Base-by-base conservation (phyloP, 2,888 invertebrate species). In the Mamestra brassicae region DNA sequence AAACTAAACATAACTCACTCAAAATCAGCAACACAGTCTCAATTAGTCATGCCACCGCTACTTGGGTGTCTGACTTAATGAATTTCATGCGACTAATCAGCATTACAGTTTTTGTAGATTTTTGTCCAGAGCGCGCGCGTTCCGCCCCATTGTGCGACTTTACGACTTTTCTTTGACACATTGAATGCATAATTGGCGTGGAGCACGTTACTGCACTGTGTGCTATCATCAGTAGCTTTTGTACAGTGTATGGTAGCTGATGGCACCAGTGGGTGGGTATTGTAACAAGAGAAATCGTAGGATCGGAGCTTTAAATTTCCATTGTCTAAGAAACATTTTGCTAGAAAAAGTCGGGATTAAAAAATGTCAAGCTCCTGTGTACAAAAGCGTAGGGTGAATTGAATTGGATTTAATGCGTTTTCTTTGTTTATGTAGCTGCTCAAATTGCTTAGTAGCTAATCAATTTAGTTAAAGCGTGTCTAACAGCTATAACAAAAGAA, bases 21-120 rank as follows among this genome's bases (percentile, higher is more conserved):
- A 78, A 38, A 68, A 75, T 83, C 85, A 87, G 84, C 80, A 83
- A 87, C 84, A 88, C 85, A 89, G 91, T 91, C 84, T 86, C 81
- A 78, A 88, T 94, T 94, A 89, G 91, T 80, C 71, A 89, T 80
- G 91, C 92, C 85, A 74, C 88, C 81, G 81, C 94, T 88, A 90
- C 94, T 93, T 93, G 95, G 95, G 95, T 93, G 95, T 95, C 93
- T 91, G 78, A 88, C 88, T 87, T 90, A 90, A 90, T 90, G 88
- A 88, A 94, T 95, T 94, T 94, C 93, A 94, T 92, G 94, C 90
- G 77, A 87, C 89, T 93, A 91, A 93, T 88, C 89, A 88, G 92
- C 91, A 88, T 91, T 85, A 85, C 85, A 89, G 87, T 85, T 88
- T 90, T 89, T 91, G 85, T 87, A 71, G 84, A 89, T 87, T 89